phyloP scores from a whole-genome alignment of 2,888 invertebrate genomes.

The Gari tellinella region DNA sequence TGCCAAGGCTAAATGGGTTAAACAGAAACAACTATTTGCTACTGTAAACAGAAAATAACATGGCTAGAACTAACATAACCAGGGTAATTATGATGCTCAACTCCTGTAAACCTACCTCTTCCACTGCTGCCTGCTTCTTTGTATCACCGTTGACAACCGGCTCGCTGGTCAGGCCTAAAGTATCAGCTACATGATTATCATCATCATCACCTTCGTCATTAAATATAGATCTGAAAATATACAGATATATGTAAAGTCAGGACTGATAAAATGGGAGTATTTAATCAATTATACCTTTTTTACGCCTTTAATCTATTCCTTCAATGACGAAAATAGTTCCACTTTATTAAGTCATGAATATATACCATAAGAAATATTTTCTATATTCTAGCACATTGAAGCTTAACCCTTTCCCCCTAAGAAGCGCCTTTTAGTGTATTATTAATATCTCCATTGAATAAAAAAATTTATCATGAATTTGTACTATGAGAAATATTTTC shows the following conservation, averaged over 20 bases:
- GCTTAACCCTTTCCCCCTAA: too few relatives aligned
- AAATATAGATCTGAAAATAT: constrained; percentile 58
- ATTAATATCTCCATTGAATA: constrained; percentile 33
- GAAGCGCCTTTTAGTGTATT: constrained; percentile 3
- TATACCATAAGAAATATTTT: too few relatives aligned
- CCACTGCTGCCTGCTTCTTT: constrained; percentile 58
- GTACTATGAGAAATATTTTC: too few relatives aligned
- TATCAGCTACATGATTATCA: constrained; percentile 68
- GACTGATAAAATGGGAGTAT: constrained; percentile 11
- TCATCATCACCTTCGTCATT: constrained; percentile 60
- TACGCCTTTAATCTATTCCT: too few relatives aligned
- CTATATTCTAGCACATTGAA: too few relatives aligned
- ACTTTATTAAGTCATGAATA: too few relatives aligned
- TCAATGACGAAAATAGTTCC: too few relatives aligned
- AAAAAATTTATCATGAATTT: too few relatives aligned
- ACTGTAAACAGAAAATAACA: constrained; percentile 19
- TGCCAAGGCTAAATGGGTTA: too few relatives aligned
- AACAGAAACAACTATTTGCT: too few relatives aligned
- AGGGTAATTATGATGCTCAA: constrained; percentile 17
- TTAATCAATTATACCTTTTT: constrained; percentile 27
- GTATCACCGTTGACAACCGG: constrained; percentile 32
- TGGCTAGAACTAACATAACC: constrained; percentile 4
- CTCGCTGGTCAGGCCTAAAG: constrained; percentile 62
- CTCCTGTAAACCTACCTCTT: constrained; percentile 64
- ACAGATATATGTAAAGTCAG: too few relatives aligned